Evolutionary conservation across 2,113 vertebrate species (phyloP), one percentile per base, ranked within the genome.

Genomic region (Macquaria ambigua): DNA sequence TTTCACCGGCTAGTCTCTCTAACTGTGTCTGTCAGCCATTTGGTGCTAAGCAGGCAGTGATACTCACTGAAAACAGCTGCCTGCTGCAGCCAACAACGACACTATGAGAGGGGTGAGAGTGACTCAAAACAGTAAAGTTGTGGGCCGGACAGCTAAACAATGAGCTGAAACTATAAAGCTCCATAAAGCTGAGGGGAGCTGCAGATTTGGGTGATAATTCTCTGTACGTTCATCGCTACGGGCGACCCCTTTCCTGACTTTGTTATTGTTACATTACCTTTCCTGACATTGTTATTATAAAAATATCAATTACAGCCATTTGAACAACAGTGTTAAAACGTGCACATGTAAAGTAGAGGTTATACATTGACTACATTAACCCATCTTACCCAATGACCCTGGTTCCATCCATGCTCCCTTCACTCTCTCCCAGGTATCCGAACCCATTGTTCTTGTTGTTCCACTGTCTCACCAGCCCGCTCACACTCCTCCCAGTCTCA

Each of bases 391-490:
- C 77, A 1, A 81, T 61, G 62, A 90, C 77, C 0, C 87, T 88
- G 3, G 91, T 88, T 63, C 96, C 96, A 0, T 96, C 97, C 3
- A 90, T 78, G 0, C 93, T 74, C 11, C 96, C 86, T 0, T 96
- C 91, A 0, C 95, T 90, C 76, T 98, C 97, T 62, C 94, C 97
- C 90, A 97, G 50, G 64, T 98, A 97, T 69, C 96, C 96, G 3
- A 97, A 96, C 62, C 91, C 94, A 31, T 96, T 97, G 90, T 97
- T 95, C 76, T 98, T 99, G 92, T 95, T 96, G 93, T 99, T 99
- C 98, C 98, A 99, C 84, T 99, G 98, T 15, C 96, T 96, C 79
- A 99, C 98, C 3, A 99, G 97, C 79, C 97, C 99, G 81, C 98
- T 98, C 61, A 99, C 98, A 0, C 95, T 96, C 82, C 97, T 97